Base-by-base conservation (phyloP, 2,888 invertebrate species). In the Pseudococcus jackbeardsleyi region DNA sequence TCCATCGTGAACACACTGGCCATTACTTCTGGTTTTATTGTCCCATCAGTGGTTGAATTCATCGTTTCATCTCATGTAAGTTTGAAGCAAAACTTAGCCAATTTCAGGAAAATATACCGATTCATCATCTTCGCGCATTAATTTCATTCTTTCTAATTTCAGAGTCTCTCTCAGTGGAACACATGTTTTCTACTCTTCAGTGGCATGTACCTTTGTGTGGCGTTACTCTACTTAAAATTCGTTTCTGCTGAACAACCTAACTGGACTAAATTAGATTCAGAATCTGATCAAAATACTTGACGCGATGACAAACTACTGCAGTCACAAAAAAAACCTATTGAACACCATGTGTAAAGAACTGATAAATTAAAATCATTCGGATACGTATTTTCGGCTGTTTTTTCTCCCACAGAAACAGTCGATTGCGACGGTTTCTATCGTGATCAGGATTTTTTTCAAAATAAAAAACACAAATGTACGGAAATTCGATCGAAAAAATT, bases 41-140 rank as follows among this genome's bases (percentile, higher is more conserved):
- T 72, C 11, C 72, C 72, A 17, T 11, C 7, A 0, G 12, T 87
- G 15, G 77, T 87, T 8, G 86, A 72, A 42, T 87, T 42, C 9
- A 72, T 87, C 22, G 86, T 77, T 68, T 39, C 86, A 48, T 77
- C 22, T 46, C 86, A 87, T 79, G 86, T 87, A 77, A 77, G 86
- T 46, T 2, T 17, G 0, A n/a, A 15, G 48, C 54, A n/a, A 4
- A n/a, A 33, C n/a, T n/a, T 33, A 4, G 50, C 8, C 8, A 12
- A 50, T 50, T 11, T 4, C n/a, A 54, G 54, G 1, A 68, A 68
- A 9, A 11, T 11, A 11, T 12, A 46, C 46, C 12, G 5, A 46
- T 46, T 46, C 9, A 46, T 46, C 9, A 46, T 46, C 8, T 46
- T 46, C 2, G 12, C 6, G 8, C 48, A 50, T 42, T 0, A 8